Conservation (phyloP, 2,888 invertebrate species). For the Sinelater perroti region DNA sequence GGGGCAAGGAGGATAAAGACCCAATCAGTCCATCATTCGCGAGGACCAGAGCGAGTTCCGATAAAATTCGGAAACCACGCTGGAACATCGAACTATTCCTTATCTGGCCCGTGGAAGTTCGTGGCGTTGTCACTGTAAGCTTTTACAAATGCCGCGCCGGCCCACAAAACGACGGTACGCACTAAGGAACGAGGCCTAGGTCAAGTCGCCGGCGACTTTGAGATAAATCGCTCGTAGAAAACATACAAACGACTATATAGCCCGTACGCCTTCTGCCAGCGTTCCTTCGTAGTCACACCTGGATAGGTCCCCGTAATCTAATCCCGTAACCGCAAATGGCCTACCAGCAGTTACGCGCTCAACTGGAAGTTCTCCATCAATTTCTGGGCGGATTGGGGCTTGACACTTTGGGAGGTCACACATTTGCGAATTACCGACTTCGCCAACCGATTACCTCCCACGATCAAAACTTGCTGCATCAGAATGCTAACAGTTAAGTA, state of each 20-base stretch:
- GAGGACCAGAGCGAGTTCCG: too few relatives aligned
- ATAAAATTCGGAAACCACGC: too few relatives aligned
- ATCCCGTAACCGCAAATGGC: constrained; percentile 21
- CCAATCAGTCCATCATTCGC: too few relatives aligned
- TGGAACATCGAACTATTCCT: too few relatives aligned
- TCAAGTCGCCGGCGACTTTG: neutral
- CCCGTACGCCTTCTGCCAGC: neutral
- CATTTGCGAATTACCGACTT: neutral
- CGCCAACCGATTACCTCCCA: neutral
- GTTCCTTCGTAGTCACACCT: neutral
- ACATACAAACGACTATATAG: neutral
- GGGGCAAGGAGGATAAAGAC: too few relatives aligned
- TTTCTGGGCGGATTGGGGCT: neutral
- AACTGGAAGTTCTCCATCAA: constrained; percentile 25
- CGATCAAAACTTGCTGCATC: neutral
- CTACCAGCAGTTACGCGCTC: neutral
- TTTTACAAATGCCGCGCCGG: neutral
- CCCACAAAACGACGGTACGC: neutral
- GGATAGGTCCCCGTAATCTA: constrained; percentile 13
- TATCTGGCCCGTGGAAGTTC: neutral
- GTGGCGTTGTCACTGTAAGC: neutral
- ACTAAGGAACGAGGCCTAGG: neutral
- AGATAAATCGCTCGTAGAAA: neutral
- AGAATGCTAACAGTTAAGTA: neutral
- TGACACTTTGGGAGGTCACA: constrained; percentile 6